phyloP scores from a whole-genome alignment of 1,140 invertebrate genomes.

The Bradysia coprophila region DNA sequence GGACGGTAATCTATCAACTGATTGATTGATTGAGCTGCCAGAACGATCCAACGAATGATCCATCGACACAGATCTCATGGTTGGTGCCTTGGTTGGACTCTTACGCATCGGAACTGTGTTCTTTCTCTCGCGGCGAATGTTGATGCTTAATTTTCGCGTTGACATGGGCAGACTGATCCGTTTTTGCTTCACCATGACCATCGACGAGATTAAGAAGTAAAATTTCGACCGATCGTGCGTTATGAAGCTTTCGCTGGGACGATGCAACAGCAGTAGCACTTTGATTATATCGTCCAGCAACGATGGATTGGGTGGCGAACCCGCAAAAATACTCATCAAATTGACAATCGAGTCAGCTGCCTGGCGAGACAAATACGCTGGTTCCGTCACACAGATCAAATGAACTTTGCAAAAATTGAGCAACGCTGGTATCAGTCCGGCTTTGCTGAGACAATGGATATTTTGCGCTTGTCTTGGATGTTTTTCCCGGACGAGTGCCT shows the following conservation, averaged over 20 bases:
- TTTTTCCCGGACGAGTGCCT: constrained; percentile 36
- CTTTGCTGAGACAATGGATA: constrained; percentile 38
- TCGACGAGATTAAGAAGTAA: constrained; percentile 36
- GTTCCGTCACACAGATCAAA: constrained; percentile 32
- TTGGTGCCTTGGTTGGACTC: too few relatives aligned
- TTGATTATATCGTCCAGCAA: constrained; percentile 43
- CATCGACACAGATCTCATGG: too few relatives aligned
- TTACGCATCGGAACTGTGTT: background rate
- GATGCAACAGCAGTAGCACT: constrained; percentile 43
- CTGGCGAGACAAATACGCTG: constrained; percentile 22
- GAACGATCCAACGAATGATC: too few relatives aligned
- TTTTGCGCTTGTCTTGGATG: constrained; percentile 46
- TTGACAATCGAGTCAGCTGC: constrained; percentile 33
- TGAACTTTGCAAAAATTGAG: constrained; percentile 44
- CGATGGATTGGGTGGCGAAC: constrained; percentile 34
- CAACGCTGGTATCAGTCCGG: constrained; percentile 33
- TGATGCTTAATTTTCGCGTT: constrained; percentile 5
- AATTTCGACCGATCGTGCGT: constrained; percentile 39
- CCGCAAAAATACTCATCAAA: constrained; percentile 39
- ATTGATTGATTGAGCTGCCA: too few relatives aligned
- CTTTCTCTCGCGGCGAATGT: constrained; percentile 6
- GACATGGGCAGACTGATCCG: constrained; percentile 3
- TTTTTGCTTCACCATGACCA: constrained; percentile 14
- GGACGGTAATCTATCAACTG: too few relatives aligned
- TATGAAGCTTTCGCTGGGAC: constrained; percentile 43